Evolutionary conservation across 2,113 vertebrate genomes (phyloP), one percentile per base, ranked within the genome.

Genomic region (Delphinapterus leucas): DNA sequence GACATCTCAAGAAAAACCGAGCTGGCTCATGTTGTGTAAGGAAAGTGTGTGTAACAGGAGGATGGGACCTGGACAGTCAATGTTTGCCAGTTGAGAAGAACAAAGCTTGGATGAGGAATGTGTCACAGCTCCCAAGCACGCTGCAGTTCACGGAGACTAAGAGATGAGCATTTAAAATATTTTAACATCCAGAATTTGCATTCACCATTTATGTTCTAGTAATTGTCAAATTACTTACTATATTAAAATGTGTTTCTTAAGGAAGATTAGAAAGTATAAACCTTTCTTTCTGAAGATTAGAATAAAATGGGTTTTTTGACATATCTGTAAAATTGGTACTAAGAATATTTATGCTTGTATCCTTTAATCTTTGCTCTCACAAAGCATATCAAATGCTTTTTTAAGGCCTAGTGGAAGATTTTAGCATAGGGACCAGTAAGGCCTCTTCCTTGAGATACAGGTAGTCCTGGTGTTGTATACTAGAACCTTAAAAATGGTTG

Each of bases 291-390:
- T 96, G 33, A 91, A 97, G 92, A 84, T 95, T 97, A 95, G 81
- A 97, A 92, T 97, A 94, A 84, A 82, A 97, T 88, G 89, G 26
- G 6, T 88, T 97, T 98, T 88, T 95, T 80, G 70, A 83, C 68
- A 88, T 76, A 97, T 95, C 93, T 92, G 88, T 97, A 97, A 81
- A 94, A 96, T 90, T 93, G 71, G 71, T 90, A 74, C 49, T 97
- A 98, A 97, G 74, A 95, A 97, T 85, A 97, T 98, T 96, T 95
- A 97, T 97, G 94, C 96, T 82, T 96, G 47, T 96, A 97, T 97
- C 38, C 93, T 96, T 88, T 92, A 63, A 67, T 97, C 13, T 81
- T 97, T 97, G 44, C 74, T 97, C 26, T 97, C 88, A 63, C 80
- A n/a, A 60, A 90, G n/a, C 83, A 92, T 89, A 77, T 80, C 81